phyloP scores from a whole-genome alignment of 2,888 invertebrate species.

The Terebella lapidaria region DNA sequence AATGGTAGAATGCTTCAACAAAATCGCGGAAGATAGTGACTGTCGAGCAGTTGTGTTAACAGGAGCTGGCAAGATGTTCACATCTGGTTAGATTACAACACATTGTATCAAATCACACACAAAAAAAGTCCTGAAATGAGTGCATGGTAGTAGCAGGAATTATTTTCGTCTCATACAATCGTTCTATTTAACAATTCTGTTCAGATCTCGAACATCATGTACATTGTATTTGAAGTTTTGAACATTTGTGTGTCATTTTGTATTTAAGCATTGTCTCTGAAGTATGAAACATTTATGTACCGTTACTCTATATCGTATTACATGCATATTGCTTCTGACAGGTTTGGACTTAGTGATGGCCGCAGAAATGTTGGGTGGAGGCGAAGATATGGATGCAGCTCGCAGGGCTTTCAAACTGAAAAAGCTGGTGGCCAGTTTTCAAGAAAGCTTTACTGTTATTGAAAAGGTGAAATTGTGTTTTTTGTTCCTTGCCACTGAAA shows the following conservation, averaged over 20 bases:
- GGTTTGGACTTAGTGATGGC: conserved; percentile 17
- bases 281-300: no score
- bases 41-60: conserved; percentile 83
- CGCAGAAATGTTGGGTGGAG: background rate
- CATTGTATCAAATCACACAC: no score
- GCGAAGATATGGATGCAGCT: conserved; percentile 11
- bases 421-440: conserved; percentile 53
- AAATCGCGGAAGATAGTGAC: conserved; percentile 69
- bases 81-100: conserved; percentile 61
- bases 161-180: no score
- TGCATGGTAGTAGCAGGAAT: no score
- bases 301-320: no score
- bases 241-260: background rate
- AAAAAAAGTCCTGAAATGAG: no score
- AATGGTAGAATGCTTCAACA: conserved; percentile 73
- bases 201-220: no score
- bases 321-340: no score
- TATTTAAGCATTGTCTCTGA: background rate
- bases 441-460: conserved; percentile 73
- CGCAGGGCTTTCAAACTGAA: conserved; percentile 4
- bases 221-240: no score
- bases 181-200: no score
- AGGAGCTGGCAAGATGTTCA: conserved; percentile 80
- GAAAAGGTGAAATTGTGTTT: conserved; percentile 71
- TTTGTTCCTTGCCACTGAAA: no score